Evolutionary conservation across 2,113 vertebrate species (phyloP).

Genomic region (Nettapus auritus): DNA sequence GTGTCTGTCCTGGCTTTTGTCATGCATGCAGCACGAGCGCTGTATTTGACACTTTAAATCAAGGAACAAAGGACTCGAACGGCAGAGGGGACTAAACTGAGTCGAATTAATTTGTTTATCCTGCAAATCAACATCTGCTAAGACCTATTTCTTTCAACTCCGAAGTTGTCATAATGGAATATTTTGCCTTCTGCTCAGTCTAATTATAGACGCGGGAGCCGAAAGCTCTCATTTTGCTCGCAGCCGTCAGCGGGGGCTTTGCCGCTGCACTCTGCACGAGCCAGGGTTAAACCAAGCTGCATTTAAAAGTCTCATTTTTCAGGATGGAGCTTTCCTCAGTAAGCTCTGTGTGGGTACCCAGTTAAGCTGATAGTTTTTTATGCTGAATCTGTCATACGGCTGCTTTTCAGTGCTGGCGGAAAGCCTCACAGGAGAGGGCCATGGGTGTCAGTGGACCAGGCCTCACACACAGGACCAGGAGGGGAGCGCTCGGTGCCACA

Average conservation of each 20-base stretch:
- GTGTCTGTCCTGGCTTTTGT: conserved; percentile 22
- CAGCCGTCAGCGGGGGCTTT: background rate
- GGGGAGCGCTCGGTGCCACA: background rate
- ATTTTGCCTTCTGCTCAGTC: conserved; percentile 52
- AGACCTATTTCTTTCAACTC: conserved; percentile 33
- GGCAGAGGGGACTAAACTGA: background rate
- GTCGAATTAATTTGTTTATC: conserved; percentile 54
- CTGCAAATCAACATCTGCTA: conserved; percentile 51
- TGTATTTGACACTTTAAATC: conserved; percentile 18
- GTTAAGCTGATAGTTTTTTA: background rate
- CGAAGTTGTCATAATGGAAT: conserved; percentile 2
- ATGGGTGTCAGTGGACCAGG: background rate
- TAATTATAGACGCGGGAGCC: background rate
- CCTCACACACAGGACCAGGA: background rate
- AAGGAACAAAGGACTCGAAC: conserved; percentile 10
- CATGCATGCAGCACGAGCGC: background rate
- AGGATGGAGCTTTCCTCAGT: background rate
- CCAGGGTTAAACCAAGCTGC: background rate
- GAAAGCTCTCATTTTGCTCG: conserved; percentile 17
- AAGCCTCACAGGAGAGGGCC: background rate
- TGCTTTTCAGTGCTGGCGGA: background rate
- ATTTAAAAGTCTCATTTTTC: background rate
- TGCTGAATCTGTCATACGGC: background rate
- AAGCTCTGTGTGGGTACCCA: background rate
- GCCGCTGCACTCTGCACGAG: fast-evolving